Evolutionary conservation across 2,888 invertebrate genomes (phyloP).

Genomic region (Pseudococcus longispinus): DNA sequence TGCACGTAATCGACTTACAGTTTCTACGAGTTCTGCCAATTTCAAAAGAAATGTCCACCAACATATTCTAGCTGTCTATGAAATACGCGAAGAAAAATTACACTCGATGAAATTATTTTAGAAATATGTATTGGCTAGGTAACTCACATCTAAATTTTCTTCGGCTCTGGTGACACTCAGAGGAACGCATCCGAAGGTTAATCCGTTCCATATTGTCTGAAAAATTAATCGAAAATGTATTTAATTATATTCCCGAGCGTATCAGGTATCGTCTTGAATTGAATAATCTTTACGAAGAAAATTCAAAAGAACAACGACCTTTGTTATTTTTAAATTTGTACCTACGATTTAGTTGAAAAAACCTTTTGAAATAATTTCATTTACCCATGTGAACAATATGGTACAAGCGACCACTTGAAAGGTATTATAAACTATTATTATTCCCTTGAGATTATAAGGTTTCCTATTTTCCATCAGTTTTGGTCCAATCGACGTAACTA

Average conservation of each 20-base stretch:
- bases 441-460: conserved; percentile 71
- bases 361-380: conserved; percentile 60
- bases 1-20: conserved; percentile 62
- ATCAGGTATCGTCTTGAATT: too few species aligned
- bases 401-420: conserved; percentile 76
- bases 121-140: too few species aligned
- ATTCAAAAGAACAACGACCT: neutral
- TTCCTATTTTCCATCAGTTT: conserved; percentile 73
- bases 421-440: conserved; percentile 81
- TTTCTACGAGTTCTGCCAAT: conserved; percentile 73
- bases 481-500: conserved; percentile 70
- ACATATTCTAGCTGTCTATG: conserved; percentile 64
- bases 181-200: conserved; percentile 24
- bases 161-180: neutral
- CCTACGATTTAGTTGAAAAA: neutral
- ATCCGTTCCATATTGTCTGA: neutral
- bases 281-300: neutral
- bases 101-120: too few species aligned
- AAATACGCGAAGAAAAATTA: conserved; percentile 3
- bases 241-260: neutral
- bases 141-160: conserved; percentile 38
- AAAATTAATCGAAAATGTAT: neutral
- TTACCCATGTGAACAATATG: conserved; percentile 75
- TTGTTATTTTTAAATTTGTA: neutral
- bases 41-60: conserved; percentile 74